A percentile compares a stretch with the other conserved stretches of the same genome.
Evolutionary conservation across 2,797 vertebrate genomes (phyloP).

Genomic region (Enoplosus armatus): DNA sequence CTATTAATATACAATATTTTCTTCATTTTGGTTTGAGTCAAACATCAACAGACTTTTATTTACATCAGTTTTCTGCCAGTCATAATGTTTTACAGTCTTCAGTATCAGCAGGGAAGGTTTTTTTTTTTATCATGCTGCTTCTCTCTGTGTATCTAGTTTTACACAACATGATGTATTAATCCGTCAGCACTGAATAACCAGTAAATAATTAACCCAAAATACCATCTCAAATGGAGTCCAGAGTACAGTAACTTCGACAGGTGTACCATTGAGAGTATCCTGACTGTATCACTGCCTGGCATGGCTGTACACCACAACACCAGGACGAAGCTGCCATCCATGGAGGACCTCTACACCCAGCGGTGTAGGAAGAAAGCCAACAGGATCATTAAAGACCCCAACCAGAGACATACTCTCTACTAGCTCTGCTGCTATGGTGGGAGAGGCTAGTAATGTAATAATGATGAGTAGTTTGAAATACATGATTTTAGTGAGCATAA

Average conservation of each 20-base stretch:
- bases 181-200: background rate
- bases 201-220: constrained; percentile 31
- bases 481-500: background rate
- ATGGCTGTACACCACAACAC: too few relatives aligned
- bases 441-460: too few relatives aligned
- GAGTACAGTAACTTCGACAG: too few relatives aligned
- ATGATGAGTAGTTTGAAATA: background rate
- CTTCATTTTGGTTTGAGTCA: background rate
- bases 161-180: background rate
- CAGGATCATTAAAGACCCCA: too few relatives aligned
- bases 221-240: too few relatives aligned
- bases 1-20: background rate
- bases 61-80: background rate
- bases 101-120: constrained; percentile 34
- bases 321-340: too few relatives aligned
- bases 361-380: too few relatives aligned
- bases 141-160: background rate
- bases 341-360: too few relatives aligned
- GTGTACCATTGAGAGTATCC: too few relatives aligned
- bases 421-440: too few relatives aligned
- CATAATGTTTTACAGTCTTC: constrained; percentile 39
- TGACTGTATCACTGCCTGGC: too few relatives aligned
- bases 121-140: constrained; percentile 20
- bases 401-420: too few relatives aligned
- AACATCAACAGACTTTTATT: constrained; percentile 8